Percentiles rank a stretch among this genome's conserved stretches.
Evolutionary conservation across 2,888 invertebrate genomes (phyloP).

Genomic region (Endotricha flammealis): DNA sequence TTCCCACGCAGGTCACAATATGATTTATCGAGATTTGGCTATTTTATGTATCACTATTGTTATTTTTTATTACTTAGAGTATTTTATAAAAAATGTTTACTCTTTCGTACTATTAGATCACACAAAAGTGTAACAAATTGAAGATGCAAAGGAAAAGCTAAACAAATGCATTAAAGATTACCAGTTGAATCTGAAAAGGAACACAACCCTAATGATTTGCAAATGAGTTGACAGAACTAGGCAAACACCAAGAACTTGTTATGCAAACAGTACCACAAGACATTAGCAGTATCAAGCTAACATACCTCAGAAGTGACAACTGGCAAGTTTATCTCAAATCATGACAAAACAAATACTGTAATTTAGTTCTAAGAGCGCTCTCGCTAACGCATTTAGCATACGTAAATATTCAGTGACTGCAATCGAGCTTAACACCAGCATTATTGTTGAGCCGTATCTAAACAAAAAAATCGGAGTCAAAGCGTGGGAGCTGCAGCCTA

Average conservation of each 20-base stretch:
- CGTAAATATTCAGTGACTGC: slow-evolving; percentile 57
- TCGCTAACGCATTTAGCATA: slow-evolving; percentile 47
- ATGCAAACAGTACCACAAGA: slow-evolving; percentile 15
- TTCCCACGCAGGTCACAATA: slow-evolving; percentile 41
- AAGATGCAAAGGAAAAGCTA: no score
- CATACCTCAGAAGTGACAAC: slow-evolving; percentile 16
- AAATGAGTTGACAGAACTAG: slow-evolving; percentile 3
- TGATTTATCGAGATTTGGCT: slow-evolving; percentile 32
- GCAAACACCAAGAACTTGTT: slow-evolving; percentile 14
- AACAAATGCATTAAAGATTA: no score
- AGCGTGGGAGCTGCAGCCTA: slow-evolving; percentile 60
- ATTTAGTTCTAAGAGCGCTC: slow-evolving; percentile 37
- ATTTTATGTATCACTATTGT: slow-evolving; percentile 10
- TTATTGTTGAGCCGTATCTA: slow-evolving; percentile 42
- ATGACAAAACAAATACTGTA: slow-evolving; percentile 20
- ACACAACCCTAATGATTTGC: not conserved
- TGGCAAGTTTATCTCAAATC: slow-evolving; percentile 15
- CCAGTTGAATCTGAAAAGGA: no score
- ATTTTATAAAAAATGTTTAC: not conserved
- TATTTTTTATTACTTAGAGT: slow-evolving; percentile 17
- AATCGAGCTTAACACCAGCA: slow-evolving; percentile 42
- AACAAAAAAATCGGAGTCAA: slow-evolving; percentile 53
- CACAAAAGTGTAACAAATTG: no score
- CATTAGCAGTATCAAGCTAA: slow-evolving; percentile 13
- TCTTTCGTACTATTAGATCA: no score